Conservation (phyloP, 2,888 invertebrate species). For the Synanthedon andrenaeformis region DNA sequence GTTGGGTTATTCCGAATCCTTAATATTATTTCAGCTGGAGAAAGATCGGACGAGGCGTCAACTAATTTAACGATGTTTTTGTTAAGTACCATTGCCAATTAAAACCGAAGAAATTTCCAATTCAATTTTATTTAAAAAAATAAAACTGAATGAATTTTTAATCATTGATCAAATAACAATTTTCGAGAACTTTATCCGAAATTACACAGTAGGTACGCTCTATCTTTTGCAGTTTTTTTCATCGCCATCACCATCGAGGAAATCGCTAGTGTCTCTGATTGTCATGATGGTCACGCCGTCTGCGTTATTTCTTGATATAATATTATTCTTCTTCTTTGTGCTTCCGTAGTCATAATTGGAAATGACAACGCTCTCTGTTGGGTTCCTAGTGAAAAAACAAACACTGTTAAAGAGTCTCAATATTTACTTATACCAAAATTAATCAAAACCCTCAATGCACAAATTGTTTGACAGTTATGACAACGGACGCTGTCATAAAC, state of each 20-base stretch:
- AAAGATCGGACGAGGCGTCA: no score
- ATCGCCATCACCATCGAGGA: conserved; percentile 35
- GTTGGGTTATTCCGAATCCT: no score
- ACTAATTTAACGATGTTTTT: no score
- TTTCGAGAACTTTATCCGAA: no score
- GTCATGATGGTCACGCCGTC: conserved; percentile 60
- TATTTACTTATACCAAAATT: no score
- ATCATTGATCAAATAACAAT: no score
- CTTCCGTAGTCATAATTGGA: conserved; percentile 64
- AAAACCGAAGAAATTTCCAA: no score
- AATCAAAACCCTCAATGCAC: not conserved
- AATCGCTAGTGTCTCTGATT: conserved; percentile 46
- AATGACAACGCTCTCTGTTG: conserved; percentile 63
- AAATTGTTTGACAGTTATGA: conserved; percentile 4
- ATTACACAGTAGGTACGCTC: conserved; percentile 8
- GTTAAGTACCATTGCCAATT: no score
- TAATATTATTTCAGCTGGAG: no score
- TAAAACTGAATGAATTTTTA: no score
- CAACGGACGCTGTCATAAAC: conserved; percentile 1
- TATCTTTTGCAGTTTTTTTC: conserved; percentile 52
- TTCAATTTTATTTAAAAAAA: no score
- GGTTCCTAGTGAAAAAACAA: conserved; percentile 42
- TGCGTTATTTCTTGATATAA: conserved; percentile 46
- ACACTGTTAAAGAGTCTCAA: not conserved
- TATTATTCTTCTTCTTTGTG: conserved; percentile 58